Evolutionary conservation across 2,113 vertebrate genomes (phyloP).

Genomic region (Pampusana beccarii): DNA sequence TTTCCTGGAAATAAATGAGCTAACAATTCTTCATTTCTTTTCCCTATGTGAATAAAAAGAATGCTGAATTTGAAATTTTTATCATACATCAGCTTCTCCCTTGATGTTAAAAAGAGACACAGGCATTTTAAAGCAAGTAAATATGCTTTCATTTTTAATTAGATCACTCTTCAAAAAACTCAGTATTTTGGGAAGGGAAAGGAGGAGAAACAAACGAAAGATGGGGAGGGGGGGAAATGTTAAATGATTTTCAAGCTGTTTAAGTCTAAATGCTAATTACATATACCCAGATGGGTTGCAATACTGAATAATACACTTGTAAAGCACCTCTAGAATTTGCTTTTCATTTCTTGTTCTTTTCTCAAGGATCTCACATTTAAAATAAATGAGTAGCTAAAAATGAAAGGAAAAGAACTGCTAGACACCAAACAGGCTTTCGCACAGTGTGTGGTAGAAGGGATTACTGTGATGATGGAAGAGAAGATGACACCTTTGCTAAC

Average conservation of each 20-base stretch:
- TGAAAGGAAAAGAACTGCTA: not conserved
- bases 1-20: slow-evolving; percentile 42
- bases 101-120: not conserved
- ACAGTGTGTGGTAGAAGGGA: fast-evolving
- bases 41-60: slow-evolving; percentile 22
- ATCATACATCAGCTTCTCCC: not conserved
- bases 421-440: not conserved
- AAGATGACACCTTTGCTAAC: not conserved
- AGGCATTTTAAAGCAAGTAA: slow-evolving; percentile 3
- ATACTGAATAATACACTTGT: not conserved
- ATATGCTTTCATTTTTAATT: not conserved
- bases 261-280: not conserved
- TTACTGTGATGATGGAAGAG: not conserved
- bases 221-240: not conserved
- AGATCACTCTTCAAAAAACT: not conserved
- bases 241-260: not conserved
- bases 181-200: not conserved
- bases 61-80: not conserved
- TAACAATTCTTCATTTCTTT: slow-evolving; percentile 22
- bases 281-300: not conserved
- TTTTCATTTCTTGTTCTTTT: not conserved
- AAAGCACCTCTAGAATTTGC: not conserved
- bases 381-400: not conserved
- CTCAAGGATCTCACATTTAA: not conserved
- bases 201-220: not conserved